Base-by-base conservation (phyloP, 35 echinoderm and acorn worm genomes). In the Stichopus chloronotus region DNA sequence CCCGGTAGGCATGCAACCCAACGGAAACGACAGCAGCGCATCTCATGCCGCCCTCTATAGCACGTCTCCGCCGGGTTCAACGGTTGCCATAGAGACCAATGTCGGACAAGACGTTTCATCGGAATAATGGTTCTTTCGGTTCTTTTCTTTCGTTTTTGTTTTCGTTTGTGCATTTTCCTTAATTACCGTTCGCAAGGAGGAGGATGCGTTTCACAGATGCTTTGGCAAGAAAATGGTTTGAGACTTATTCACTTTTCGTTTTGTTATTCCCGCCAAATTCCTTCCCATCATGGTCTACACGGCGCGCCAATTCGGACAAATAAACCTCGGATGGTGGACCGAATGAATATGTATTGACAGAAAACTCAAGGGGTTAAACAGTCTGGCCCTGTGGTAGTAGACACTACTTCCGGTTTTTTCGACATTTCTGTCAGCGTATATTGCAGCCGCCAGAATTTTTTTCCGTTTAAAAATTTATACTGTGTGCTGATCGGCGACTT, bases 31-130 rank as follows among this genome's bases (percentile, higher is more conserved):
- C 21, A 85, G 55, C n/a, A 59, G 11, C 69, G 61, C 43, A n/a
- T 58, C 82, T 19, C 82, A 85, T 23, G 55, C 82, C 82, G 57
- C 55, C 82, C 57, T 85, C 55, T 85, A 85, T 85, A 58, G 11
- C 17, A 85, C 82, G n/a, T 58, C 82, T 22, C 52, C 82, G 3
- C 82, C 82, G 6, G 10, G 43, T 4, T 85, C 82, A 58, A 23
- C 17, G 17, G 82, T 85, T 6, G 19, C 82, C 17, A n/a, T 85
- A 7, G 82, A 85, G 52, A 22, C 82, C 4, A 85, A 56, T 17
- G 82, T 85, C 58, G 82, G 82, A 21, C 82, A 58, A 58, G 82
- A 85, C 17, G 82, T 85, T 22, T 85, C 82, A 8, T 85, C 82
- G 57, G 82, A 85, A 85, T 85, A 58, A 85, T 74, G 69, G 19